Base-by-base conservation (phyloP, 2,888 invertebrate species). In the Ganaspis brasiliensis region DNA sequence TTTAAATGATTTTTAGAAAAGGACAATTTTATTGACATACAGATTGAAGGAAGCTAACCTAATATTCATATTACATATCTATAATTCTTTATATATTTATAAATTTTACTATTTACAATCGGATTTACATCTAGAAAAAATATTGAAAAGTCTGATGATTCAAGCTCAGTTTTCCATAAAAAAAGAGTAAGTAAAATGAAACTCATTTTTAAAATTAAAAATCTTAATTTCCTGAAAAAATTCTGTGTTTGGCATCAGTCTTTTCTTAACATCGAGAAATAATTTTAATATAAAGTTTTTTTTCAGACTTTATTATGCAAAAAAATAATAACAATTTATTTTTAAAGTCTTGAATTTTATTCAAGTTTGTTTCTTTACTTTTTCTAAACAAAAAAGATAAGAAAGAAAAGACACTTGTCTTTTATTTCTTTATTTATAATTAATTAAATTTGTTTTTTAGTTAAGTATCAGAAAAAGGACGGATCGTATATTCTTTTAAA, bases 91-190 rank as follows among this genome's bases (percentile, higher is more conserved):
- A n/a, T 35, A 59, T 59, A 59, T 59, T 59, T 59, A 67, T 67
- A 67, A 67, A 40, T 67, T 63, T 67, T n/a, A 45, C n/a, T 67
- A 67, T 67, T 45, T 67, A 45, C 67, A 67, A 24, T 24, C 45
- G 19, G 61, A 61, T 63, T 63, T 10, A 19, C 63, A 63, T 14
- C 40, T 16, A 37, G 4, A 40, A 37, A 21, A 45, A 9, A 35
- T 35, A 59, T 59, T 12, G 26, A 26, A 26, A 26, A 21, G 56
- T 10, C 10, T 12, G 57, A 59, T 12, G 57, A 59, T 16, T 59
- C 9, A 16, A 59, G 16, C 31, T 59, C 59, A 31, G 9, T 0
- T 52, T 52, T 57, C 49, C n/a, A 0, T 5, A n/a, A n/a, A 14
- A 49, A 5, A 49, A n/a, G 49, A 49, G n/a, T n/a, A n/a, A n/a